A percentile compares a stretch with the other conserved stretches of the same genome.
Evolutionary conservation across 1,140 invertebrate genomes (phyloP).

Genomic region (Habropoda laboriosa): DNA sequence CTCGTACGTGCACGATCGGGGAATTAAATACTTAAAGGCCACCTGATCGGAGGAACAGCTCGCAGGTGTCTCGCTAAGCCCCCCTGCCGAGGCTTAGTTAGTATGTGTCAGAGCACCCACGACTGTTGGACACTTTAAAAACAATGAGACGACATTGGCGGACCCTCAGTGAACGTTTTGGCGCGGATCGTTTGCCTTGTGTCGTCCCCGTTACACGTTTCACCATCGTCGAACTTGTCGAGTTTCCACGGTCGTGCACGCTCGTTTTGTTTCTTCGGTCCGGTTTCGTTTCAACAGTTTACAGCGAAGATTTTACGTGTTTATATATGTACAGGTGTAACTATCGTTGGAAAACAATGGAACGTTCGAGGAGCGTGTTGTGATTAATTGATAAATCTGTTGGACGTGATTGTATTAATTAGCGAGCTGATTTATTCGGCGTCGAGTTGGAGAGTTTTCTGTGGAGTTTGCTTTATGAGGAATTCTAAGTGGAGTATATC

Average conservation of each 20-base stretch:
- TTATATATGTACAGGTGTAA: no score
- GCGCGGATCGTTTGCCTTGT: constrained; percentile 57
- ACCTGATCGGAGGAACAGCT: constrained; percentile 62
- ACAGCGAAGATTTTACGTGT: no score
- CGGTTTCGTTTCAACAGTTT: no score
- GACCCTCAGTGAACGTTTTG: constrained; percentile 71
- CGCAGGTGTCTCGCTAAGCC: constrained; percentile 70
- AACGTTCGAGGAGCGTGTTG: no score
- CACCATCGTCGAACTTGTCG: background rate
- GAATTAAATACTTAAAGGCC: constrained; percentile 64
- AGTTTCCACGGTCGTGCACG: background rate
- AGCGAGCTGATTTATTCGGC: no score
- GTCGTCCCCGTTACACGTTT: constrained; percentile 48
- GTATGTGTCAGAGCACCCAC: constrained; percentile 58
- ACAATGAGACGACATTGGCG: constrained; percentile 74
- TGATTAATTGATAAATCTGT: no score
- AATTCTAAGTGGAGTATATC: no score
- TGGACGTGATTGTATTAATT: no score
- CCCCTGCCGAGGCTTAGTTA: constrained; percentile 51
- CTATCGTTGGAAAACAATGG: no score
- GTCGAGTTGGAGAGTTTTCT: no score
- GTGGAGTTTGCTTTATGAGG: no score
- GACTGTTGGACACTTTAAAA: constrained; percentile 73
- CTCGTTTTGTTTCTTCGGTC: background rate
- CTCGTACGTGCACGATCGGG: constrained; percentile 20